These are phyloP conservation scores for Octodonta nipae DNA, from an alignment of 2,888 invertebrate species.

Conservation along the genomic window DNA sequence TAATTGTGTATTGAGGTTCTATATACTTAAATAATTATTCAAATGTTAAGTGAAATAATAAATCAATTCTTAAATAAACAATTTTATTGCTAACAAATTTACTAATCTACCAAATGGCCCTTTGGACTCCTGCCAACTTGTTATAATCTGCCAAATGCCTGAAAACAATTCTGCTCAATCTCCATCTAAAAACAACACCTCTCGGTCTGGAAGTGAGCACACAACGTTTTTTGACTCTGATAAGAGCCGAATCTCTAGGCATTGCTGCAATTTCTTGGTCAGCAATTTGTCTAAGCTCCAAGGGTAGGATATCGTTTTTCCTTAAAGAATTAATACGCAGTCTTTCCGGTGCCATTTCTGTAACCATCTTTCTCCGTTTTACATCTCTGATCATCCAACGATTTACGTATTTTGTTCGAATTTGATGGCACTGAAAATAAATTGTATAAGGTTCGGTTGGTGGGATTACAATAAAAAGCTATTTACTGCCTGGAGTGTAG, in stretches of 20 bases:
- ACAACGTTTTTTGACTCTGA: slow-evolving; percentile 64
- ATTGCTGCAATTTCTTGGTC: slow-evolving; percentile 59
- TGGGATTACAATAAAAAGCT: too few species aligned
- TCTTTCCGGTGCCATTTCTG: slow-evolving; percentile 62
- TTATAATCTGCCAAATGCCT: slow-evolving; percentile 87
- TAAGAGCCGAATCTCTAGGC: slow-evolving; percentile 57
- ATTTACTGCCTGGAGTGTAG: too few species aligned
- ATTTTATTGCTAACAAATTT: too few species aligned
- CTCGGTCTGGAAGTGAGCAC: slow-evolving; percentile 76
- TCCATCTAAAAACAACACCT: slow-evolving; percentile 67
- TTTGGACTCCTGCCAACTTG: slow-evolving; percentile 76
- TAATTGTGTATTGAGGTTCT: too few species aligned
- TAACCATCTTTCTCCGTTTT: slow-evolving; percentile 61
- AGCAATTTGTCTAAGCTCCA: slow-evolving; percentile 65
- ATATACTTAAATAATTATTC: too few species aligned
- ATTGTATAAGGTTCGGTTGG: slow-evolving; percentile 1
- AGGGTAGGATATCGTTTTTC: slow-evolving; percentile 73
- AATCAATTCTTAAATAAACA: too few species aligned
- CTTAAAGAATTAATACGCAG: slow-evolving; percentile 70
- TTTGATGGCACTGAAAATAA: slow-evolving; percentile 50
- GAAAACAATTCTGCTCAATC: slow-evolving; percentile 82
- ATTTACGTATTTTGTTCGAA: slow-evolving; percentile 65
- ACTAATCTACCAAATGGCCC: slow-evolving; percentile 96
- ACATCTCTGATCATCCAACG: slow-evolving; percentile 79
- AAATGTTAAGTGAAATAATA: too few species aligned